Evolutionary conservation across 2,113 vertebrate species (phyloP), one percentile per base, ranked within the genome.

Genomic region (Choloepus hoffmanni): DNA sequence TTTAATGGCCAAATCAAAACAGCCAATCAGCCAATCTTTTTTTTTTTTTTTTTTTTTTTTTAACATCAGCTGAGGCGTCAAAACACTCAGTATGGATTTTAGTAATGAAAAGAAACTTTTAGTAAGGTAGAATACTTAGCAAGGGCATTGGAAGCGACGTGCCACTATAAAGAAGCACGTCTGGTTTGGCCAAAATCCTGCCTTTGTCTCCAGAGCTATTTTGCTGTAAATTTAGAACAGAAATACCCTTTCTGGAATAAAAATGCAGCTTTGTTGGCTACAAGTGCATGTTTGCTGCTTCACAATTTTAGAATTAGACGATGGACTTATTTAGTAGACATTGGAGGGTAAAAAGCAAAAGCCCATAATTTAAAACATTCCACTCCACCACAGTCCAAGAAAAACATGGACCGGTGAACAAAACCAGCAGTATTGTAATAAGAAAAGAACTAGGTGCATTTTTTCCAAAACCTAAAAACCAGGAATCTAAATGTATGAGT

Each of bases 361-460:
- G 43, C 98, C 97, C 92, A 48, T 98, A 98, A 99, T 99, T 98
- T 98, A 98, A 98, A 99, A 98, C 98, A 98, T 98, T 98, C 98
- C 97, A 98, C 96, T 93, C 95, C 63, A 96, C 98, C 98, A 90
- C 98, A 98, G 97, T 99, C 98, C 98, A 99, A 98, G 98, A 99
- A 98, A 98, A 99, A 98, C 98, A 99, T 3, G 96, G 98, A 98
- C 97, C 96, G 89, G 98, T 98, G 98, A 99, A 98, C 97, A 98
- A 98, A 98, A 98, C 98, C 98, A 98, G 98, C 97, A 98, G 98
- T 98, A 98, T 98, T 98, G 98, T 99, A 99, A 98, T 98, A 98
- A 98, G 98, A 98, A 99, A 99, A 99, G 98, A 98, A 98, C 97
- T 99, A 98, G 98, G 98, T 98, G 97, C 98, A 98, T 98, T 98